Conservation (phyloP, 1,140 invertebrate species). For the Leptinotarsa lineolata region DNA sequence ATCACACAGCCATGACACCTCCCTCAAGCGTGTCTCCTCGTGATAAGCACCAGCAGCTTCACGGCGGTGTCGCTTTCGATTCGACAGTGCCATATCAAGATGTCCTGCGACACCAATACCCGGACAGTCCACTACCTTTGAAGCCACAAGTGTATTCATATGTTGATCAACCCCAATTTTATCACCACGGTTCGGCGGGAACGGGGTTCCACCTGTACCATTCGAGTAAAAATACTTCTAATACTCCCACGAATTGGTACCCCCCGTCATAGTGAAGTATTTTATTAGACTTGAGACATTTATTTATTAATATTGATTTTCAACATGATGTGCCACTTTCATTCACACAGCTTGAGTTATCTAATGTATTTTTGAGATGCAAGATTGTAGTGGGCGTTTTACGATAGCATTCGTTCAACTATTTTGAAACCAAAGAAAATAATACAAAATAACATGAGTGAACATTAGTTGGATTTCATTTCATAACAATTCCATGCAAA, state of each 20-base stretch:
- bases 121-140: constrained; percentile 76
- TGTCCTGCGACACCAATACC: constrained; percentile 67
- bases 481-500: constrained; percentile 33
- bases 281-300: constrained; percentile 28
- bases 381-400: constrained; percentile 38
- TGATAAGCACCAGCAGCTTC: constrained; percentile 75
- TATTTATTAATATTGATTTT: constrained; percentile 34
- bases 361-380: constrained; percentile 16
- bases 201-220: constrained; percentile 89
- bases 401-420: constrained; percentile 44
- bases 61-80: constrained; percentile 54
- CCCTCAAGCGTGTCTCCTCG: constrained; percentile 92
- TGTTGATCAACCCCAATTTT: constrained; percentile 82
- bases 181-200: constrained; percentile 69
- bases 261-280: constrained; percentile 68
- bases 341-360: constrained; percentile 42
- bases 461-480: constrained; percentile 33
- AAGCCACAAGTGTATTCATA: constrained; percentile 88
- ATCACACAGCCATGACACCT: constrained; percentile 92
- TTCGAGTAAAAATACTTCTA: constrained; percentile 67
- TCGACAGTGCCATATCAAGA: constrained; percentile 59
- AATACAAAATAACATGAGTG: constrained; percentile 46
- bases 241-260: constrained; percentile 72
- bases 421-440: constrained; percentile 53
- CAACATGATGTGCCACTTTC: constrained; percentile 37